Conservation (phyloP, 2,113 vertebrate genomes). For the Scatophagus argus region DNA sequence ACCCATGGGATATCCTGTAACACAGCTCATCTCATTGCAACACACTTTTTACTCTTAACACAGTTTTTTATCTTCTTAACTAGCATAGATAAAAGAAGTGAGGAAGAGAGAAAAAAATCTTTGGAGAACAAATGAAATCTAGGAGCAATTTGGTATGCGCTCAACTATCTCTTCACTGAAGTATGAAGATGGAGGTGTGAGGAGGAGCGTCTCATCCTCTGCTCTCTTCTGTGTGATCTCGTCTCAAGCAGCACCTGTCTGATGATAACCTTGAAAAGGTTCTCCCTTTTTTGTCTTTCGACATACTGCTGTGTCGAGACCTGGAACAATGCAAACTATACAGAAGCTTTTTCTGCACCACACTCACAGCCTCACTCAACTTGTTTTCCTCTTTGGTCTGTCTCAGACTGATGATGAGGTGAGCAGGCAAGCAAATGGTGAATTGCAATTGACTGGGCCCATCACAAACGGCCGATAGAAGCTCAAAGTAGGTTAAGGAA, state of each 20-base stretch:
- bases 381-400: neutral
- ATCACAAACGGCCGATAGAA: constrained; percentile 1
- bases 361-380: neutral
- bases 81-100: constrained; percentile 27
- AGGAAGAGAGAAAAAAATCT: neutral
- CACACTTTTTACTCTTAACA: constrained; percentile 4
- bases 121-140: constrained; percentile 52
- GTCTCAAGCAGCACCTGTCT: constrained; percentile 38
- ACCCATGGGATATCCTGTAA: constrained; percentile 4
- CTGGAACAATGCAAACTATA: constrained; percentile 15
- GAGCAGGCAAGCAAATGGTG: neutral
- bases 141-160: constrained; percentile 29
- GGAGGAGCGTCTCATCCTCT: constrained; percentile 30
- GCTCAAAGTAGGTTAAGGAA: neutral
- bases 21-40: constrained; percentile 5
- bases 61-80: constrained; percentile 23
- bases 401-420: neutral
- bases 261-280: constrained; percentile 62
- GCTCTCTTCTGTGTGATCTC: constrained; percentile 45
- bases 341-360: neutral
- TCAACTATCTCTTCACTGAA: constrained; percentile 5
- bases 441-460: neutral
- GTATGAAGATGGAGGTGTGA: constrained; percentile 41
- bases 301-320: constrained; percentile 3
- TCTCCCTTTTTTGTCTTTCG: constrained; percentile 43